A percentile compares a stretch with the other conserved stretches of the same genome.
Conservation (phyloP, 1,140 invertebrate species). For the Cephus cinctus region DNA sequence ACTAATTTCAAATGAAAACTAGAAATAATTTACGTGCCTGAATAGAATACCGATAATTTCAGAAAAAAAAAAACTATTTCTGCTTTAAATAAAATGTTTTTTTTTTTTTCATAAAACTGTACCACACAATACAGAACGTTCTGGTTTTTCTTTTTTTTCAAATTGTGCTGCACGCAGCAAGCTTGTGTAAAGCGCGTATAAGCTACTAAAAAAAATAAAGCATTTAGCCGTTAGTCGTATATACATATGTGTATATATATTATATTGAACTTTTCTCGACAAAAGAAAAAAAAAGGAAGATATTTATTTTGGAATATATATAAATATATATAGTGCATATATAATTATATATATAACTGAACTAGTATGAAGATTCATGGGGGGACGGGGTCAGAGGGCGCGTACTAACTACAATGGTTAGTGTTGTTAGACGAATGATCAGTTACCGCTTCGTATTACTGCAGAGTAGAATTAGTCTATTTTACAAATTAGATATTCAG, state of each 20-base stretch:
- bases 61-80: too few species aligned
- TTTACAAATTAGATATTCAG: conserved; percentile 4
- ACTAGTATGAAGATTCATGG: too few species aligned
- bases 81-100: too few species aligned
- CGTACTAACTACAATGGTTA: conserved; percentile 41
- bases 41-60: too few species aligned
- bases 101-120: too few species aligned
- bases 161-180: conserved; percentile 49
- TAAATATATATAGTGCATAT: conserved; percentile 6
- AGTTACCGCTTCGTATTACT: conserved; percentile 15
- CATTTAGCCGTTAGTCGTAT: conserved; percentile 43
- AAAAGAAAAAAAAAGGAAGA: conserved; percentile 8
- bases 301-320: background rate
- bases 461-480: conserved; percentile 6
- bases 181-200: conserved; percentile 51
- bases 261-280: conserved; percentile 9
- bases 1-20: too few species aligned
- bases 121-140: too few species aligned
- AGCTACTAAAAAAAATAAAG: conserved; percentile 50
- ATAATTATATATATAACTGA: conserved; percentile 21
- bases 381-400: too few species aligned
- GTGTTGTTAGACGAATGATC: conserved; percentile 52
- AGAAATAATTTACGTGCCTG: too few species aligned
- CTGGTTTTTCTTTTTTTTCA: conserved; percentile 3
- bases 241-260: conserved; percentile 10